Base-by-base conservation (phyloP, 2,113 vertebrate genomes). In the Cairina moschata region DNA sequence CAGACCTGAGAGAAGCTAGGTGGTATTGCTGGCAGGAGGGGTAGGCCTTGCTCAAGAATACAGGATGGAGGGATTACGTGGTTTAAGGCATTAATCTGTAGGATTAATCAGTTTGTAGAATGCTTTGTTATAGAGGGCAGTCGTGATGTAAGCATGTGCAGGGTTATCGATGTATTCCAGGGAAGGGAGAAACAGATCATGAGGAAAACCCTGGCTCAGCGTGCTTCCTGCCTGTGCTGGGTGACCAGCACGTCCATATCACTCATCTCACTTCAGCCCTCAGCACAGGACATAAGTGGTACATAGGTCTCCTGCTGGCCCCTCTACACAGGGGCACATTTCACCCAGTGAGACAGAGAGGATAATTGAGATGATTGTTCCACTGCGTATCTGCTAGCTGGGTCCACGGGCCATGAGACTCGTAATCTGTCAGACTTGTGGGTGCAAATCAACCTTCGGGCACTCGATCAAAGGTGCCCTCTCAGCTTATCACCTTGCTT, bases 401-500 rank as follows among this genome's bases (percentile, higher is more conserved):
- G 38, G 88, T 74, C 85, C 76, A 48, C 63, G 46, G 79, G 72
- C 85, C 75, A 63, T 2, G 13, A 78, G 36, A 48, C 83, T 72
- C 6, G 46, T 68, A 71, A 90, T 75, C 40, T 90, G 80, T 60
- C 83, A 80, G 75, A 34, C 32, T 91, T 86, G 7, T 5, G 82
- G 38, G 58, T 86, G 72, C 58, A 87, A 81, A 38, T 89, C 71
- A 88, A 26, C 55, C 68, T 65, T 80, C 2, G 69, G 68, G 44
- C 82, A 36, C 63, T 90, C 63, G 13, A n/a, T 81, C 83, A 94
- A 82, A 92, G 87, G 60, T 68, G 77, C 38, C 9, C 32, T 91
- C n/a, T 93, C 74, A 91, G 75, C 71, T 92, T 91, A 59, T 15
- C 66, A 79, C 73, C 86, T 88, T 73, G 34, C 42, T 80, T 84